Base-by-base conservation (phyloP, 2,797 vertebrate genomes). In the Clarias pachynema region DNA sequence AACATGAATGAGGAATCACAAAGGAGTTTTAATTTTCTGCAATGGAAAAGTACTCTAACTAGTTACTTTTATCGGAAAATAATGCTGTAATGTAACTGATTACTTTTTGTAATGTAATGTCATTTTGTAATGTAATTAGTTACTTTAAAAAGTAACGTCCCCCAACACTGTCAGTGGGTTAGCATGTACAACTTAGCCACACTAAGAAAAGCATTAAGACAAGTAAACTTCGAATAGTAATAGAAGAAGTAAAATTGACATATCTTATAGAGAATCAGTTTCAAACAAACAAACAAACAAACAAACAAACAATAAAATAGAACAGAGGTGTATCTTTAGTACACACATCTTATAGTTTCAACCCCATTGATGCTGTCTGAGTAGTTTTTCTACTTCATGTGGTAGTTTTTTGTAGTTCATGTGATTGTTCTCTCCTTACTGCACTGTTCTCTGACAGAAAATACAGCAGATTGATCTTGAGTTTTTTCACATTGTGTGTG, bases 401-500 rank as follows among this genome's bases (percentile, higher is more conserved):
- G 5, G 37, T 37, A 37, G 34, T 37, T 37, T 37, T 37, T 29
- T 49, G 44, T 49, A 60, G 10, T 78, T 78, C 56, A 16, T 75
- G 49, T 31, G 26, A 7, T 22, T 57, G 26, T 29, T 31, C 26
- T 75, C 14, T 1, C 8, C 73, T 57, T 75, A 16, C 16, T 57
- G 26, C 49, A 20, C 26, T 31, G 44, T 75, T 31, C 49, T 29
- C 49, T 0, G 44, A 49, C 44, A 49, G 44, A 49, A 14, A 40
- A 40, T 8, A 79, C 22, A 22, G 18, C 56, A 78, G 15, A 77
- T 22, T 57, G 73, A 18, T 56, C 6, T 34, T 77, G 4, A 75
- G 69, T 20, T 63, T 73, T 34, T 89, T 75, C 88, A 91, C 91
- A 86, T 82, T 89, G 86, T 89, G 87, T 89, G 87, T 88, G 87